phyloP scores from a whole-genome alignment of 2,797 vertebrate species.

The Pygocentrus nattereri region DNA sequence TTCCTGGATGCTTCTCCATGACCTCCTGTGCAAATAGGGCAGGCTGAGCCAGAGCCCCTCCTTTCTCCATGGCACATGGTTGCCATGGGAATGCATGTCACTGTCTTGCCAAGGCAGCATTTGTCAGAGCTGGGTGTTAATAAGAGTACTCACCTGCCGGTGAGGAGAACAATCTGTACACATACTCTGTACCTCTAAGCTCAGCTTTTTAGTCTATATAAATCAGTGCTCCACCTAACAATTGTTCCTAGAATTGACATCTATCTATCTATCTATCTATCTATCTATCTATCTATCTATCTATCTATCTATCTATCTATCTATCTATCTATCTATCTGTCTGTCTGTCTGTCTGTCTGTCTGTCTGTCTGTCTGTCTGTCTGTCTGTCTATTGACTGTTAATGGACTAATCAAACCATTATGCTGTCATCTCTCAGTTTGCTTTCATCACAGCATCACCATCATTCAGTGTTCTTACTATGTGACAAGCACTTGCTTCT shows the following conservation, averaged over 20 bases:
- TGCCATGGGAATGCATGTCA: slow-evolving; percentile 62
- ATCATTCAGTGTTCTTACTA: not conserved
- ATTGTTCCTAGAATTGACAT: not conserved
- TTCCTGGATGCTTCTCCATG: slow-evolving; percentile 58
- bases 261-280: too few relatives aligned
- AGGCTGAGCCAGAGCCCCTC: slow-evolving; percentile 60
- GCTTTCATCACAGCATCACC: not conserved
- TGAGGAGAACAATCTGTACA: slow-evolving; percentile 22
- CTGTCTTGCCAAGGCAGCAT: slow-evolving; percentile 13
- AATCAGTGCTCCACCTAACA: not conserved
- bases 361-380: too few relatives aligned
- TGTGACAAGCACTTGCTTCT: not conserved
- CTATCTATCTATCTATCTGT: too few relatives aligned
- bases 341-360: too few relatives aligned
- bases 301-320: too few relatives aligned
- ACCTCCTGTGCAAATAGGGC: slow-evolving; percentile 68
- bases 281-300: too few relatives aligned
- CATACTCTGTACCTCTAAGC: not conserved
- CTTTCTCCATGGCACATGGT: slow-evolving; percentile 52
- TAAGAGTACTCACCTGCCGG: slow-evolving; percentile 35
- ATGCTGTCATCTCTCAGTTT: not conserved
- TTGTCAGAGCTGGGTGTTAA: slow-evolving; percentile 41
- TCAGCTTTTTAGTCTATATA: not conserved
- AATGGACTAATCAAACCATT: not conserved
- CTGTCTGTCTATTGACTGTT: not conserved